Base-by-base conservation (phyloP, 2,888 invertebrate species). In the Phlogophora meticulosa region DNA sequence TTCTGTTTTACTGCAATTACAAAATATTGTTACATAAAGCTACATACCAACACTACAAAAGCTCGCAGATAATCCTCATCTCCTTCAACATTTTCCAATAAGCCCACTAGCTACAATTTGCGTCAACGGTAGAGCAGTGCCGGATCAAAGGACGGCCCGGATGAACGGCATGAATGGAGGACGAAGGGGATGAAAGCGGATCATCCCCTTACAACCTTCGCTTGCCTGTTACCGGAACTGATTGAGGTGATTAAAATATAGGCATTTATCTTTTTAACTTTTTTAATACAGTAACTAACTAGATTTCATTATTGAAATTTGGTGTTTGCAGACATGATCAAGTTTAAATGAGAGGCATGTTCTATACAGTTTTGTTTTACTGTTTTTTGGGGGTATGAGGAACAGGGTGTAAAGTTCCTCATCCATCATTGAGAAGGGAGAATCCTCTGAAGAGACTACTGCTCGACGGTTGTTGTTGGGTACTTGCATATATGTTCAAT, bases 151-250 rank as follows among this genome's bases (percentile, higher is more conserved):
- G 62, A 75, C 57, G 64, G 63, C 13, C 28, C 20, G 60, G 28
- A 40, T 62, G 61, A 38, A 53, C 46, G 53, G 52, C 60, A 58
- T 69, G 69, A 65, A 70, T 36, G 20, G 64, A 24, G 53, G 62
- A 71, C 61, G 40, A 67, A 55, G 53, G 42, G 75, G 75, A 72
- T 76, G 56, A 76, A 58, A 76, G 56, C 49, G 73, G 77, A 76
- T 76, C 61, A 76, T 76, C 76, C 69, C 73, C 42, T 68, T 72
- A 72, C 77, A 64, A 76, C 76, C 76, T 72, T 55, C 56, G 76
- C 76, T 60, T 28, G 70, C 52, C 63, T 48, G 69, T 64, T 57
- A 64, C 49, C 36, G 40, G 52, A 59, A 49, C 63, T 64, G 76
- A 76, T 72, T 71, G 66, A 72, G 36, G 40, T 76, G 76, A 66